Conservation (phyloP, 1,140 invertebrate genomes). For the Cydia pomonella region DNA sequence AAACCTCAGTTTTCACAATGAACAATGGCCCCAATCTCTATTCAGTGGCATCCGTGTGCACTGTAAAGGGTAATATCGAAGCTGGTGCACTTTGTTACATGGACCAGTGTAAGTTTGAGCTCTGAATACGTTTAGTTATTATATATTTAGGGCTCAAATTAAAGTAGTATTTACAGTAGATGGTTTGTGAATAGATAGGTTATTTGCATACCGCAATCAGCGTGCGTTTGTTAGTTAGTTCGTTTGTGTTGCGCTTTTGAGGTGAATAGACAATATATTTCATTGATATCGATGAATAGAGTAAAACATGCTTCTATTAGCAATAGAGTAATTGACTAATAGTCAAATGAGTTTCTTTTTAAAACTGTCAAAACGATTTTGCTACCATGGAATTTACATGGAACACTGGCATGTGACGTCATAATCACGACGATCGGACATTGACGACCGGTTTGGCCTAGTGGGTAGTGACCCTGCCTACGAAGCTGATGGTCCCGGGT, state of each 20-base stretch:
- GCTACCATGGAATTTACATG: too few species aligned
- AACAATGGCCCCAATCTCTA: background rate
- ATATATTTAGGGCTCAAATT: background rate
- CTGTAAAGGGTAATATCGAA: background rate
- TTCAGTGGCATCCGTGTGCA: background rate
- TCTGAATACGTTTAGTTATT: background rate
- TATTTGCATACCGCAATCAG: slow-evolving; percentile 32
- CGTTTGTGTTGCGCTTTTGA: background rate
- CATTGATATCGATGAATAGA: background rate
- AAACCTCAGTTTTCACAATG: background rate
- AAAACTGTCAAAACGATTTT: too few species aligned
- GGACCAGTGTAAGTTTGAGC: background rate
- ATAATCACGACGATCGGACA: too few species aligned
- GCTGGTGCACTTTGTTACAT: background rate
- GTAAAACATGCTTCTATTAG: too few species aligned
- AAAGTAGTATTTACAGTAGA: background rate
- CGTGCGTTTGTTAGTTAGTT: slow-evolving; percentile 6
- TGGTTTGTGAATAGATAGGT: background rate
- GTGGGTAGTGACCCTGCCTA: too few species aligned
- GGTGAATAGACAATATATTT: background rate
- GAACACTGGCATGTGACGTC: too few species aligned
- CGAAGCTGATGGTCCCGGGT: too few species aligned
- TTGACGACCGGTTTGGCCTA: too few species aligned
- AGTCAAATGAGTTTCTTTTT: too few species aligned
- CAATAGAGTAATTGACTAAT: too few species aligned